Evolutionary conservation across 2,797 vertebrate genomes (phyloP).

Genomic region (Rhinogobio ventralis): DNA sequence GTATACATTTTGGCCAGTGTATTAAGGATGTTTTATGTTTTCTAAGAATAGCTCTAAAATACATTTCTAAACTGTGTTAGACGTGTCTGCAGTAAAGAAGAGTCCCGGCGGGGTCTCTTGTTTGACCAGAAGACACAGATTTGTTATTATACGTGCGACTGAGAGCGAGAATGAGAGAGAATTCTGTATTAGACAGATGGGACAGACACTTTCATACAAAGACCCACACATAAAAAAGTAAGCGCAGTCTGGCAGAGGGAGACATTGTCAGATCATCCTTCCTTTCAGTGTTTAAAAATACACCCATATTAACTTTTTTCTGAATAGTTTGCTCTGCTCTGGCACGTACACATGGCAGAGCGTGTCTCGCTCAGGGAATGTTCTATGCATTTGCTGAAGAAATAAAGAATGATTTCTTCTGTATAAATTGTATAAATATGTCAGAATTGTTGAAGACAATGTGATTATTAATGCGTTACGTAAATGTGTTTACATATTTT

Average conservation of each 20-base stretch:
- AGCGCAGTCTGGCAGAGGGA: conserved; percentile 56
- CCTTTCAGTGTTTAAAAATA: conserved; percentile 72
- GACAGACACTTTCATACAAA: conserved; percentile 25
- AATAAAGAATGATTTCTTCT: neutral
- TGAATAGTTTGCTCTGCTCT: conserved; percentile 54
- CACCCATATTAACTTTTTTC: conserved; percentile 66
- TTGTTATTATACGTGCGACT: conserved; percentile 79
- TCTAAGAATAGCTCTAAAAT: conserved; percentile 59
- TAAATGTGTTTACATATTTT: neutral
- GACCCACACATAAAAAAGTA: neutral
- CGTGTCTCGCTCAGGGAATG: neutral
- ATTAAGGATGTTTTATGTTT: conserved; percentile 1
- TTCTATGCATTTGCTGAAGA: neutral
- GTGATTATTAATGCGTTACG: neutral
- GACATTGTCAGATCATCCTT: conserved; percentile 72
- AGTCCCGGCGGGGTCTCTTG: conserved; percentile 70
- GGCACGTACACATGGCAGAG: neutral
- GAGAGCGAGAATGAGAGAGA: conserved; percentile 69
- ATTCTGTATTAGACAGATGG: conserved; percentile 74
- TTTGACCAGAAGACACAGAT: conserved; percentile 66
- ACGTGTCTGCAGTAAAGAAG: conserved; percentile 61
- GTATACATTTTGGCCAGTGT: neutral
- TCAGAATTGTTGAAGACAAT: neutral
- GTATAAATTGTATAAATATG: conserved; percentile 18
- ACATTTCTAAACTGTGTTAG: conserved; percentile 58